phyloP scores from a whole-genome alignment of 2,888 invertebrate species.

The Pollenia labialis region DNA sequence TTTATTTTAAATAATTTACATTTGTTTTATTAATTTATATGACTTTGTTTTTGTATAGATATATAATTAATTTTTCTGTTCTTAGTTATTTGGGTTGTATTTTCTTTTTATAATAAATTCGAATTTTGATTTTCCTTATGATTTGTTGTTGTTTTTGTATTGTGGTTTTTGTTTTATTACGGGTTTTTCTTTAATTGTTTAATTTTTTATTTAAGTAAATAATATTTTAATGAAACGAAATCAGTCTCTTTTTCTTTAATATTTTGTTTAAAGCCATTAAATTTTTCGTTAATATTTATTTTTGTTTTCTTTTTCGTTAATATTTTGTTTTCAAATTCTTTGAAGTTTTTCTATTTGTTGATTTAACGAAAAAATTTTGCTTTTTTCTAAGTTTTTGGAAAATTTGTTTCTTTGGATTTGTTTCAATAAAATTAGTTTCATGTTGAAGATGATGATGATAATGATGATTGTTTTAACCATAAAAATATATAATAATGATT shows the following conservation, averaged over 20 bases:
- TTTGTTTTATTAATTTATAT: conserved; percentile 41
- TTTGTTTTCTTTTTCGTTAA: conserved; percentile 63
- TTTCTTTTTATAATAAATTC: conserved; percentile 78
- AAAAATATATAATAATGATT: conserved; percentile 62
- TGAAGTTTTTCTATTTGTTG: conserved; percentile 68
- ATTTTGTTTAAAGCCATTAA: conserved; percentile 66
- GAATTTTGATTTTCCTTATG: conserved; percentile 81
- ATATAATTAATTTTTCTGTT: conserved; percentile 42
- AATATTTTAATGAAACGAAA: conserved; percentile 81
- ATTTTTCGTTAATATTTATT: conserved; percentile 71
- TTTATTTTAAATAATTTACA: conserved; percentile 23
- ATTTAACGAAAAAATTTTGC: conserved; percentile 65
- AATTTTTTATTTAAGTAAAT: conserved; percentile 62
- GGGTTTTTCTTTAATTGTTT: conserved; percentile 60
- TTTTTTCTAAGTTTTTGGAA: conserved; percentile 76
- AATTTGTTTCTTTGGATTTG: conserved; percentile 81
- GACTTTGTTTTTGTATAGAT: conserved; percentile 42
- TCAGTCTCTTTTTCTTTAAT: conserved; percentile 81
- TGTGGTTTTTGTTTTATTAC: conserved; percentile 42
- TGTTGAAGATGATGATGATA: conserved; percentile 7
- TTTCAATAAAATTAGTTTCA: conserved; percentile 78
- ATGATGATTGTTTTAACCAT: conserved; percentile 65
- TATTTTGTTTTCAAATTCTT: conserved; percentile 49
- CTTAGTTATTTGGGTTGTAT: conserved; percentile 26
- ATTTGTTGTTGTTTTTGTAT: conserved; percentile 57